Conservation (phyloP, 2,113 vertebrate genomes). For the Puffinus mauretanicus region DNA sequence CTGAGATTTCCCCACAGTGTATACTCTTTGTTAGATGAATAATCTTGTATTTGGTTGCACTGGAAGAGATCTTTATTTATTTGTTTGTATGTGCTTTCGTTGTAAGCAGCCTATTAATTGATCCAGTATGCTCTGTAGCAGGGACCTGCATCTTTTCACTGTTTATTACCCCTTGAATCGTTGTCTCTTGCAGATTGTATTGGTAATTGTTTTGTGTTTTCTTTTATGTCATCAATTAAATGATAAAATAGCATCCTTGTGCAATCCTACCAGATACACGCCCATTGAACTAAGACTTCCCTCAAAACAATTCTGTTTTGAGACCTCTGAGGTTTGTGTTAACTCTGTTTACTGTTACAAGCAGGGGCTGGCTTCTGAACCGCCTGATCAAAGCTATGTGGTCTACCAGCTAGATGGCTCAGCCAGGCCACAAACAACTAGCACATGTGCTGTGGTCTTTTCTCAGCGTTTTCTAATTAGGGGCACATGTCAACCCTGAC, state of each 20-base stretch:
- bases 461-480: not conserved
- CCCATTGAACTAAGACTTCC: not conserved
- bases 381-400: not conserved
- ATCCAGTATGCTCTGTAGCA: not conserved
- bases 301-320: not conserved
- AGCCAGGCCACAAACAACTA: not conserved
- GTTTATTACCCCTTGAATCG: not conserved
- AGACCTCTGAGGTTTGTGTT: not conserved
- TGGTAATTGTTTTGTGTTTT: not conserved
- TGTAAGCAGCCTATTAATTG: not conserved
- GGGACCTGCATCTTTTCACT: not conserved
- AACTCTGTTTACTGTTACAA: not conserved
- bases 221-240: not conserved
- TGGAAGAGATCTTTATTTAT: not conserved
- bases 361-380: not conserved
- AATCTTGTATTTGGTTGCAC: not conserved
- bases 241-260: not conserved
- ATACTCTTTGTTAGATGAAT: not conserved
- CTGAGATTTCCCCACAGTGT: not conserved
- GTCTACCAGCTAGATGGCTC: not conserved
- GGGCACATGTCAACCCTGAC: not conserved
- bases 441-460: constrained; percentile 4
- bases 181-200: not conserved
- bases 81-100: not conserved
- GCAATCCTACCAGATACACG: not conserved